Percentiles rank a stretch among this genome's conserved stretches.
phyloP scores from a whole-genome alignment of 64 coral and sea anemone genomes.

The Catalaphyllia jardinei region DNA sequence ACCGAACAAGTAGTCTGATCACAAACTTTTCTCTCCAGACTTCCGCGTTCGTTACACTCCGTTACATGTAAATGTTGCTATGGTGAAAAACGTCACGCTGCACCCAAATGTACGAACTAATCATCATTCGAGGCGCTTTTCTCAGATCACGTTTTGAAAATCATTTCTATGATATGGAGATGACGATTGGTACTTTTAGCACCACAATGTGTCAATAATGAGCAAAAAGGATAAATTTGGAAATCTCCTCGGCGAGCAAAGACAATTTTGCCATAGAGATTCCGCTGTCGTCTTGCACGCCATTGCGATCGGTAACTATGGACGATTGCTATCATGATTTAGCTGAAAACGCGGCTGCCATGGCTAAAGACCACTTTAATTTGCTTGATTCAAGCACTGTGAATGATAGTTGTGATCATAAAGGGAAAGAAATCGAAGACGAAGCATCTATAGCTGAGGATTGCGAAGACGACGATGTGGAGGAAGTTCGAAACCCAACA shows the following conservation, averaged over 20 bases:
- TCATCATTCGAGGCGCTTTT: not conserved
- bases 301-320: too few species aligned
- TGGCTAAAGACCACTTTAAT: not conserved
- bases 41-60: too few species aligned
- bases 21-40: too few species aligned
- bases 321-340: not conserved
- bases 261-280: constrained; percentile 15
- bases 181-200: not conserved
- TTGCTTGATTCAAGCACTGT: not conserved
- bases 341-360: not conserved
- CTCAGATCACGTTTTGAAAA: not conserved
- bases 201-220: not conserved
- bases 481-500: not conserved
- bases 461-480: not conserved
- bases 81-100: constrained; percentile 20
- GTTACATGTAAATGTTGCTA: not conserved
- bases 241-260: not conserved
- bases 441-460: not conserved
- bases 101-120: not conserved
- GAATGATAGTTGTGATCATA: not conserved
- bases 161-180: not conserved
- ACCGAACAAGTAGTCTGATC: too few species aligned
- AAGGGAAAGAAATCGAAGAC: constrained; percentile 3
- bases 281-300: constrained; percentile 15
- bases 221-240: not conserved